Base-by-base conservation (phyloP, 2,113 vertebrate genomes). In the Cheirogaleus medius region DNA sequence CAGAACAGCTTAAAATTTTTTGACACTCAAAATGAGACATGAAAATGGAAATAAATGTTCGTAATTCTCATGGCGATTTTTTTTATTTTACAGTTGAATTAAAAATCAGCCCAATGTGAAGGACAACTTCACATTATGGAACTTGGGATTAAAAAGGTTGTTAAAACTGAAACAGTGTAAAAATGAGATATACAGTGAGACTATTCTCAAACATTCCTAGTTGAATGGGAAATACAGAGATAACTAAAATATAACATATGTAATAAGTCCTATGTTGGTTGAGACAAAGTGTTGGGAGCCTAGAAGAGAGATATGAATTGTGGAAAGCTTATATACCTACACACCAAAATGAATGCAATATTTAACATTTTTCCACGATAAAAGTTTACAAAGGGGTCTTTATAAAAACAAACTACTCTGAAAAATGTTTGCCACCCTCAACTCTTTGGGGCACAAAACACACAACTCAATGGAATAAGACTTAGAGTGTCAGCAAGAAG, bases 351-450 rank as follows among this genome's bases (percentile, higher is more conserved):
- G 49, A 93, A 93, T n/a, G 37, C 2, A 80, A 52, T 32, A 68
- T 34, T 77, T 86, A 74, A 84, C 17, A 87, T 94, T 63, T 93
- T 76, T 85, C 60, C 37, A 56, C 34, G 21, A 90, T 63, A 60
- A 81, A 78, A 84, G 20, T 66, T 60, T 85, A 84, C 4, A 49
- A 76, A 63, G 44, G 20, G 25, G 42, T 95, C 56, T 94, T 91
- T 73, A 82, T 71, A 80, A 91, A 97, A 97, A 94, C 4, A 68
- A 97, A 82, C 37, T 87, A 56, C 20, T 91, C 37, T 96, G 71
- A 81, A 77, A 87, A 91, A 76, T 10, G 29, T 88, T 54, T 94
- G 69, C 44, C 58, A 60, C n/a, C 39, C 47, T 85, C 81, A 66
- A 49, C 29, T 44, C 23, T 69, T 74, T 44, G 3, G 21, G n/a